Percentiles rank a stretch among this genome's conserved stretches.
Evolutionary conservation across 2,113 vertebrate species (phyloP).

Genomic region (Eclectus roratus): DNA sequence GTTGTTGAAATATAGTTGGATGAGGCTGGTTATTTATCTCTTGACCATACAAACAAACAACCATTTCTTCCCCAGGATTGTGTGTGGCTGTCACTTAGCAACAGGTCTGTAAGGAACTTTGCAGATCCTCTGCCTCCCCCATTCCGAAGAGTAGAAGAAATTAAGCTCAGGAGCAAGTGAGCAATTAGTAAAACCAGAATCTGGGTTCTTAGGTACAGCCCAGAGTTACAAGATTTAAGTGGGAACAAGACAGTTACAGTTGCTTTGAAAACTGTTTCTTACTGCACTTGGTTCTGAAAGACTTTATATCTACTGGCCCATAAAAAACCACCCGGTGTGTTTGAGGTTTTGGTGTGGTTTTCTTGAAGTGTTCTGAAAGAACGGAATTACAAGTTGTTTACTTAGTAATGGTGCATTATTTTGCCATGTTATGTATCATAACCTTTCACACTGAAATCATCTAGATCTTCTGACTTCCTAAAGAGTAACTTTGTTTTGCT

Average conservation of each 20-base stretch:
- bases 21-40: neutral
- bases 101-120: conserved; percentile 63
- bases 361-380: neutral
- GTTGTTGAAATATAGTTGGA: neutral
- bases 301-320: neutral
- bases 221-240: neutral
- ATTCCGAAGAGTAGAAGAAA: neutral
- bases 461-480: neutral
- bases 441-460: neutral
- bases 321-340: neutral
- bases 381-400: neutral
- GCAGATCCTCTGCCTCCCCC: neutral
- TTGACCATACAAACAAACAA: neutral
- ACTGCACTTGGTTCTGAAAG: neutral
- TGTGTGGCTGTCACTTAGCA: conserved; percentile 68
- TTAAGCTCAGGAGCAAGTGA: neutral
- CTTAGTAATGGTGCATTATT: neutral
- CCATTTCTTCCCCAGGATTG: neutral
- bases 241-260: neutral
- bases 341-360: neutral
- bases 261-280: neutral
- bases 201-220: neutral
- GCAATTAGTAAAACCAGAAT: neutral
- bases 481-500: neutral
- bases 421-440: neutral